These are phyloP conservation scores for Motacilla alba DNA, from an alignment of 2,113 vertebrate species.

Conservation along the genomic window DNA sequence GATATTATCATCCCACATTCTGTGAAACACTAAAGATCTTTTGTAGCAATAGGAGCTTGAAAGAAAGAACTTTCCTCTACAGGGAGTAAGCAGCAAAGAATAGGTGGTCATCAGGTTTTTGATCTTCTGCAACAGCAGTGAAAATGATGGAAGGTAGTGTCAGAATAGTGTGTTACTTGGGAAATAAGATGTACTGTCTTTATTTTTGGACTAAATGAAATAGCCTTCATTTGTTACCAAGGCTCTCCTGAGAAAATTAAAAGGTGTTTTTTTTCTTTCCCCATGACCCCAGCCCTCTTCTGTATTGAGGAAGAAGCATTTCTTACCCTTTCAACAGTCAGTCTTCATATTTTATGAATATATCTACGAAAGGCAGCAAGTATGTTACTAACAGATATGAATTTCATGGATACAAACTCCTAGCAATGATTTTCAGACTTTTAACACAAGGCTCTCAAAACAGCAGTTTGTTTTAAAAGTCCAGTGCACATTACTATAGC, in stretches of 20 bases:
- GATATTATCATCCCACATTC: not conserved
- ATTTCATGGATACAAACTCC: not conserved
- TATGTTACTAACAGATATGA: not conserved
- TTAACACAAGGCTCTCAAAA: not conserved
- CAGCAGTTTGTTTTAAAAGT: not conserved
- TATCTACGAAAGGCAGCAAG: not conserved
- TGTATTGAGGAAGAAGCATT: not conserved
- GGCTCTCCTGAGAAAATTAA: not conserved
- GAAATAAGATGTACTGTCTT: not conserved
- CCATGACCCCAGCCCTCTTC: not conserved
- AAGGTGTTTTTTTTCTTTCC: not conserved
- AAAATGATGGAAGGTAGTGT: not conserved
- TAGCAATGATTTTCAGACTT: not conserved
- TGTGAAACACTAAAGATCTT: not conserved
- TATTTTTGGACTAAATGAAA: not conserved
- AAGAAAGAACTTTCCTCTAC: not conserved
- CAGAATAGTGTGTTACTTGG: not conserved
- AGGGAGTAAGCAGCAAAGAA: not conserved
- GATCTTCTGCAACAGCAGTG: not conserved
- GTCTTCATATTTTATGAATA: not conserved
- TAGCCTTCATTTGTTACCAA: not conserved
- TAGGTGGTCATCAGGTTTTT: not conserved
- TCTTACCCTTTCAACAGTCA: not conserved
- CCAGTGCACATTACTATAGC: accelerated
- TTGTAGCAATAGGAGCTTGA: not conserved